A percentile compares a stretch with the other conserved stretches of the same genome.
phyloP scores from a whole-genome alignment of 1,140 invertebrate genomes.

The Anastatus disparis region DNA sequence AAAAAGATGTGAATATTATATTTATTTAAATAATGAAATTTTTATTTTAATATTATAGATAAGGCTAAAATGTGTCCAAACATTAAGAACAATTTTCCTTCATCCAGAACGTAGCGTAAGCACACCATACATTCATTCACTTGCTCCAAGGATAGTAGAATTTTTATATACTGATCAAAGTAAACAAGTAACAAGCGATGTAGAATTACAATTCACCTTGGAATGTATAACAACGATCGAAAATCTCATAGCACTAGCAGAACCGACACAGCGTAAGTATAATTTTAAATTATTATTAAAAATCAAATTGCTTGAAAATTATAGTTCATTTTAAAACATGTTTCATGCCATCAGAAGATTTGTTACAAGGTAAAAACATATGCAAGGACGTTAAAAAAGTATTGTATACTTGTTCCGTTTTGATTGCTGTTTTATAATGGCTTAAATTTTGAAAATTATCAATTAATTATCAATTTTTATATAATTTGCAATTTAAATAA shows the following conservation, averaged over 20 bases:
- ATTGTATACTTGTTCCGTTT: not conserved
- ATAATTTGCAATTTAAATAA: too few relatives aligned
- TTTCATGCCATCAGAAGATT: constrained; percentile 68
- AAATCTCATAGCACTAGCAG: constrained; percentile 77
- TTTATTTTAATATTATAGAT: constrained; percentile 67
- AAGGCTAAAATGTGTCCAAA: constrained; percentile 82
- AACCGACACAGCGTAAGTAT: constrained; percentile 81
- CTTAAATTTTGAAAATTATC: not conserved
- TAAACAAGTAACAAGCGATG: constrained; percentile 70
- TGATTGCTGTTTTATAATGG: constrained; percentile 11
- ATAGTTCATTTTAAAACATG: constrained; percentile 25
- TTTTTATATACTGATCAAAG: constrained; percentile 74
- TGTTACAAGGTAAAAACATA: constrained; percentile 67
- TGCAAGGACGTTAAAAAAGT: not conserved
- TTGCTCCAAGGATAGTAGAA: constrained; percentile 80
- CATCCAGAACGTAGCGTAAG: constrained; percentile 76
- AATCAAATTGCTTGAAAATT: not conserved
- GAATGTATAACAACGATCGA: constrained; percentile 79
- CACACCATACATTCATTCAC: constrained; percentile 83
- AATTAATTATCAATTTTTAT: too few relatives aligned
- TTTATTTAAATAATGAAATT: constrained; percentile 23
- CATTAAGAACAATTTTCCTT: constrained; percentile 78
- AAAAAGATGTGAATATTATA: constrained; percentile 40
- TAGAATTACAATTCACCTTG: constrained; percentile 73
- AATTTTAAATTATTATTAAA: constrained; percentile 4